Base-by-base conservation (phyloP, 2,888 invertebrate genomes). In the Physocephala rufipes region DNA sequence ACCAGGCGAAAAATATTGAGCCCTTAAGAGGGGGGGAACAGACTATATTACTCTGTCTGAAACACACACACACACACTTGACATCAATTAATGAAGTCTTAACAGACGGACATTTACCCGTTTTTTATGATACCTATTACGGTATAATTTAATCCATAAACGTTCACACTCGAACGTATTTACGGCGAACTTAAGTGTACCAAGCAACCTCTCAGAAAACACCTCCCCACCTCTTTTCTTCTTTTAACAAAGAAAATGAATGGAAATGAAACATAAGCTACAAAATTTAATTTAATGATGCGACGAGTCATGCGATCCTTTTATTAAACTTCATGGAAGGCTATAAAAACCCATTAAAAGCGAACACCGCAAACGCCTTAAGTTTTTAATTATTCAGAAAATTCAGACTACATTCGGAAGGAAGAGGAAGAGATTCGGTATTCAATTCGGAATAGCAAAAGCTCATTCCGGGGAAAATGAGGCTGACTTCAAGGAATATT, bases 381-480 rank as follows among this genome's bases (percentile, higher is more conserved):
- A 62, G 68, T 68, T 68, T 68, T 68, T 68, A 68, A 68, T 68
- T 68, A 68, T 68, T 61, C 62, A 68, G 62, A 51, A 62, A 51
- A 61, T 68, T 68, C 47, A 51, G 61, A 68, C 68, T 68, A n/a
- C 55, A 15, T 26, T 55, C 26, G 21, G n/a, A n/a, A n/a, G n/a
- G n/a, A n/a, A n/a, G 26, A 55, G 26, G 21, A 3, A 9, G 36
- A 36, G 36, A 4, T 7, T 36, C 36, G 9, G 36, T 36, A 36
- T 9, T 4, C 36, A 9, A n/a, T n/a, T n/a, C n/a, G 36, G 36
- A 7, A 36, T 36, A 9, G 36, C 36, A 36, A 9, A 36, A 9
- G 36, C 36, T 16, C 1, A 21, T 9, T 36, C 9, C 36, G 36
- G 9, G 9, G 36, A 36, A 9, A 36, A 36, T n/a, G 45, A 36